phyloP scores from a whole-genome alignment of 2,113 vertebrate species.

The Cinclus cinclus region DNA sequence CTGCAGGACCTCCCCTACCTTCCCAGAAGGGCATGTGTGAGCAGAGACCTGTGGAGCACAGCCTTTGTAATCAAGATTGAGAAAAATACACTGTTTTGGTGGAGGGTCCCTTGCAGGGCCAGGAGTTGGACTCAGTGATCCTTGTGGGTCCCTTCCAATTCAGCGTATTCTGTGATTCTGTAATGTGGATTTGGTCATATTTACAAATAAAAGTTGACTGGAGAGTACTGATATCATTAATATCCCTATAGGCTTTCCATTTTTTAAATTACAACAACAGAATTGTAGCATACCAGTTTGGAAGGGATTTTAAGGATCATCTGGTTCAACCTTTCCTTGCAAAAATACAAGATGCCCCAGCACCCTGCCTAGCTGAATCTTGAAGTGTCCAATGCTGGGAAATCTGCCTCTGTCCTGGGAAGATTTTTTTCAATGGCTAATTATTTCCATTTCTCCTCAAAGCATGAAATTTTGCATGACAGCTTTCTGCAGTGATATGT shows the following conservation, averaged over 20 bases:
- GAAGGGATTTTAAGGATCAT: neutral
- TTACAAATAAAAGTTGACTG: neutral
- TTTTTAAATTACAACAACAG: neutral
- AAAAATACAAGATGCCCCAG: neutral
- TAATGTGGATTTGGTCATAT: neutral
- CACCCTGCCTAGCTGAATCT: neutral
- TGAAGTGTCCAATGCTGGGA: neutral
- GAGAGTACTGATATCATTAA: neutral
- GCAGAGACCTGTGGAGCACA: neutral
- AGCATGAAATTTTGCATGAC: neutral
- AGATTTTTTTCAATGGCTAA: neutral
- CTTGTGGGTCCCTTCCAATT: neutral
- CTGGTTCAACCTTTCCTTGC: neutral
- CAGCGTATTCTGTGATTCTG: neutral
- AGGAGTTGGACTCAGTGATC: neutral
- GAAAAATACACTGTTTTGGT: neutral
- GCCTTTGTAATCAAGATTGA: neutral
- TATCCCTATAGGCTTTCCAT: neutral
- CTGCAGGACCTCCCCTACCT: neutral
- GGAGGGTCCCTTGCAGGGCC: neutral
- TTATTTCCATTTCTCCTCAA: neutral
- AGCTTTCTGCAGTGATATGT: neutral
- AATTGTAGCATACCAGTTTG: neutral
- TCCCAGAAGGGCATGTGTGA: neutral
- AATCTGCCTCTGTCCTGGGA: neutral